A percentile compares a stretch with the other conserved stretches of the same genome.
Conservation (phyloP, 2,888 invertebrate species). For the Caenorhabditis auriculariae region DNA sequence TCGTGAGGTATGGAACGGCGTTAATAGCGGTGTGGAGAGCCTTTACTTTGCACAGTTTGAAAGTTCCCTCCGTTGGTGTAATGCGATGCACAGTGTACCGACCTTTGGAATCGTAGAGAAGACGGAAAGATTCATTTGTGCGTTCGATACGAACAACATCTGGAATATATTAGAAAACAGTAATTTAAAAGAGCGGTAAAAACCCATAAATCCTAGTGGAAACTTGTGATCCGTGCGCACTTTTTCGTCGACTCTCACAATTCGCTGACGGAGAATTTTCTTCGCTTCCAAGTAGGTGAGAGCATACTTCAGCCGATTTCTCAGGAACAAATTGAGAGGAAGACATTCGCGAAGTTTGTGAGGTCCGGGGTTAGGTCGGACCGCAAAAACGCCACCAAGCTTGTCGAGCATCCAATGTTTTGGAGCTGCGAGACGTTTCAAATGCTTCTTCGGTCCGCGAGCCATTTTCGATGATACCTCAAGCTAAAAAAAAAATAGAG, state of each 20-base stretch:
- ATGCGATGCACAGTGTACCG: slow-evolving; percentile 96
- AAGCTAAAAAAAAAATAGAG: slow-evolving; percentile 18
- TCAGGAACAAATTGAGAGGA: slow-evolving; percentile 90
- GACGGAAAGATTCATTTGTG: slow-evolving; percentile 93
- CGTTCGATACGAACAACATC: slow-evolving; percentile 98
- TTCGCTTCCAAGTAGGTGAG: slow-evolving; percentile 92
- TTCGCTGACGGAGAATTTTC: slow-evolving; percentile 95
- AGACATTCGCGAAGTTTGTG: slow-evolving; percentile 96
- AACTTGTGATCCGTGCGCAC: slow-evolving; percentile 95
- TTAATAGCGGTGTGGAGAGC: slow-evolving; percentile 87
- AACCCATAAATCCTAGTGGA: slow-evolving; percentile 99
- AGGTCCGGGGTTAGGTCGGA: slow-evolving; percentile 93
- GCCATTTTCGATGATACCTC: slow-evolving; percentile 70
- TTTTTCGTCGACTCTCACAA: slow-evolving; percentile 97
- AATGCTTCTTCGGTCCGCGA: slow-evolving; percentile 97
- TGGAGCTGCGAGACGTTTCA: slow-evolving; percentile 97
- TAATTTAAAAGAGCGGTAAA: slow-evolving; percentile 63
- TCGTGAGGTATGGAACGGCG: slow-evolving; percentile 89
- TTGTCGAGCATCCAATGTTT: slow-evolving; percentile 99
- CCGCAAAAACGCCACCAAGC: slow-evolving; percentile 72
- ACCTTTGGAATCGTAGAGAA: slow-evolving; percentile 98
- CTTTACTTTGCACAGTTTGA: slow-evolving; percentile 95
- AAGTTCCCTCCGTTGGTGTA: slow-evolving; percentile 94
- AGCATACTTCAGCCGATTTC: slow-evolving; percentile 96
- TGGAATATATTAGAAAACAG: slow-evolving; percentile 65